Evolutionary conservation across 2,113 vertebrate species (phyloP).

Genomic region (Chloropsis hardwickii): DNA sequence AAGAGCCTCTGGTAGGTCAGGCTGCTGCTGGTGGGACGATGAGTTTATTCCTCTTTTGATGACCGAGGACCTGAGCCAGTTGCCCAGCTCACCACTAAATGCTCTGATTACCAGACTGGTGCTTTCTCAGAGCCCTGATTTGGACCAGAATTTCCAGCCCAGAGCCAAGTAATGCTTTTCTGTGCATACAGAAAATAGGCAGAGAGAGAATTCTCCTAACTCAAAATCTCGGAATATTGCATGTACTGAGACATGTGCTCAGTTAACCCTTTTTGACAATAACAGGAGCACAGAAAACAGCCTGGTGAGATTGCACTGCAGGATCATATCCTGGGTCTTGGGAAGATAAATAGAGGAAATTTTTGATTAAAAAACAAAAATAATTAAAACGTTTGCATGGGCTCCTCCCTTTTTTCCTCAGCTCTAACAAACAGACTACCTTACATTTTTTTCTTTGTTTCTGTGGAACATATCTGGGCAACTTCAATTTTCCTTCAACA

Average conservation of each 20-base stretch:
- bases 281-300: background rate
- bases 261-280: background rate
- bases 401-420: background rate
- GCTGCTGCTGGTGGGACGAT: background rate
- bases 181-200: background rate
- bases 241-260: background rate
- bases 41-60: background rate
- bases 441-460: background rate
- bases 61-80: background rate
- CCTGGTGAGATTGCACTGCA: background rate
- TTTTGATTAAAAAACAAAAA: background rate
- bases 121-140: background rate
- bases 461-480: background rate
- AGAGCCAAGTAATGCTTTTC: background rate
- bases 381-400: background rate
- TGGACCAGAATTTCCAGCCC: background rate
- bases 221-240: background rate
- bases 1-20: background rate
- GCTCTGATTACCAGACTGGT: background rate
- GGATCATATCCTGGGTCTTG: background rate
- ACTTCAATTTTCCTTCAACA: background rate
- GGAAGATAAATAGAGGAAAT: background rate
- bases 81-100: background rate
- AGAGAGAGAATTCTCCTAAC: background rate
- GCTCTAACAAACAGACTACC: background rate